Base-by-base conservation (phyloP, 2,888 invertebrate genomes). In the Diloba caeruleocephala region DNA sequence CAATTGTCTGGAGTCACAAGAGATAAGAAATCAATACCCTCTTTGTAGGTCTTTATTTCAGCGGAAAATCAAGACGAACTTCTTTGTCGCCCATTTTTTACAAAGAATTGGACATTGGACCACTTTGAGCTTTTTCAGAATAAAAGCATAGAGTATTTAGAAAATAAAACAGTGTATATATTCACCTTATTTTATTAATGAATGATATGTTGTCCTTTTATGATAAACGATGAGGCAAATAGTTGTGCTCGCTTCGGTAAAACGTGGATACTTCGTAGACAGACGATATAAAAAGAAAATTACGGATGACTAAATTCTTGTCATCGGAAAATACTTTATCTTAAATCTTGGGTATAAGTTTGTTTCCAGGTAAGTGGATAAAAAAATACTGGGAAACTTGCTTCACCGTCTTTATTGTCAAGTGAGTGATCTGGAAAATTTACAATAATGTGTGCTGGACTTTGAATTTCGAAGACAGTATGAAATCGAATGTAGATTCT, bases 341-440 rank as follows among this genome's bases (percentile, higher is more conserved):
- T 50, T 2, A 14, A 23, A 37, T 59, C 6, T 8, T 9, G n/a
- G 26, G 28, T 26, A 17, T 17, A 26, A n/a, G 0, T 28, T 31
- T 48, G 21, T 48, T 31, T 37, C 21, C 14, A 13, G 31, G 26
- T 31, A 25, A 17, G 3, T 9, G 0, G 1, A 6, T 15, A 29
- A 3, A 31, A 15, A 28, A 29, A 23, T 34, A 25, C 26, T 21
- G 17, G 6, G 7, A 28, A 21, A 5, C 0, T 2, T 12, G 38
- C 19, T 21, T 33, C 39, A 21, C 28, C 29, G 12, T 21, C n/a
- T 58, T 57, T 67, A 58, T 56, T 66, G 50, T 38, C 62, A 56
- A 44, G 13, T 45, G 41, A 49, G 19, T 64, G 54, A 68, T 45
- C 66, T 34, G 51, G 58, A 67, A 61, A 54, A 61, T 63, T 37